phyloP scores from a whole-genome alignment of 1,140 invertebrate species.

The Yoshiicerus persimilis region DNA sequence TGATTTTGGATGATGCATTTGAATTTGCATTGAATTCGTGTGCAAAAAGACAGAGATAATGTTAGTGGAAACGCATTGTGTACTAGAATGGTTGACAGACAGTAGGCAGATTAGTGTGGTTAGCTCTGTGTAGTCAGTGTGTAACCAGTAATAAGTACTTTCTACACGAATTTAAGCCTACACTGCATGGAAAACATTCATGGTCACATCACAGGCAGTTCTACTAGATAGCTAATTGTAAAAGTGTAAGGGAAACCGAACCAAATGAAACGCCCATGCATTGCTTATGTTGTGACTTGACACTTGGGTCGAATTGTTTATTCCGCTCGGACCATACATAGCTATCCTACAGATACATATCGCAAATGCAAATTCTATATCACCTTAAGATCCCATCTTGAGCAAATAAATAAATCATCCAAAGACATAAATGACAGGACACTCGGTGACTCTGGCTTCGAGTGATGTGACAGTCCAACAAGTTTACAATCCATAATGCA shows the following conservation, averaged over 20 bases:
- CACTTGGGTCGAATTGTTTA: constrained; percentile 7
- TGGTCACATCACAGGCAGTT: not conserved
- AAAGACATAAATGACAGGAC: not conserved
- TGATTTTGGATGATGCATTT: not conserved
- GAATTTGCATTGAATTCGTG: not conserved
- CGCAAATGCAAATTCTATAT: not conserved
- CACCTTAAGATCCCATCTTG: not conserved
- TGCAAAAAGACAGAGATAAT: not conserved
- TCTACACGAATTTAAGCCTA: not conserved
- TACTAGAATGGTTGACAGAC: not conserved
- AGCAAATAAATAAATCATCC: constrained; percentile 2
- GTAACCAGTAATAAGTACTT: too few species aligned
- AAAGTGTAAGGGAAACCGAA: not conserved
- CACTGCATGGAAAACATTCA: too few species aligned
- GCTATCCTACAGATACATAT: not conserved
- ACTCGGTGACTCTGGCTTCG: not conserved
- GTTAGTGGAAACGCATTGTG: not conserved
- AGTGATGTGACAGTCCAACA: not conserved
- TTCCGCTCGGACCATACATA: not conserved
- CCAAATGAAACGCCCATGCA: constrained; percentile 5
- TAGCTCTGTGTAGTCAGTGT: not conserved
- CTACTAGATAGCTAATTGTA: too few species aligned
- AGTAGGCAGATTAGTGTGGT: not conserved
- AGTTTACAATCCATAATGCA: not conserved
- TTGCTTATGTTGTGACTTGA: not conserved